phyloP scores from a whole-genome alignment of 2,113 vertebrate genomes.

The Bungarus multicinctus region DNA sequence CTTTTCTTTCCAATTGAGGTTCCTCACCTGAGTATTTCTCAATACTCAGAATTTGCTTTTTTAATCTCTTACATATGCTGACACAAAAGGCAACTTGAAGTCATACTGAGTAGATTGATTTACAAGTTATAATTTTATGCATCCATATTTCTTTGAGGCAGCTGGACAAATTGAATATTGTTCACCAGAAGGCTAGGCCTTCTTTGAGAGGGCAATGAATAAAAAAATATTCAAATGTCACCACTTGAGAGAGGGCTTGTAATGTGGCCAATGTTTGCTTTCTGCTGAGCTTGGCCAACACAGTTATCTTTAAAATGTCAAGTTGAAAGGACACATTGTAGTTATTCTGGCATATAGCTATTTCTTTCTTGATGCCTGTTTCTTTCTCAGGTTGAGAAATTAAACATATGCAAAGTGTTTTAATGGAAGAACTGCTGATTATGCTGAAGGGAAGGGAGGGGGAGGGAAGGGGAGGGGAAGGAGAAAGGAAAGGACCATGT shows the following conservation, averaged over 20 bases:
- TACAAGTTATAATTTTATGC: conserved; percentile 1
- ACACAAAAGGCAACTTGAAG: conserved; percentile 29
- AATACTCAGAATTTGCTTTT: background rate
- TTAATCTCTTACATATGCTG: conserved; percentile 9
- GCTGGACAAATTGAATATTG: conserved; percentile 6
- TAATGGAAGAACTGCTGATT: background rate
- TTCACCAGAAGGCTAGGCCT: background rate
- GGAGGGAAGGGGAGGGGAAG: background rate
- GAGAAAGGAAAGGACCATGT: background rate
- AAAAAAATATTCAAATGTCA: conserved; percentile 11
- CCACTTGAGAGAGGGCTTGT: background rate
- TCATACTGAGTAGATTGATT: background rate
- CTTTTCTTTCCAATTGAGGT: background rate
- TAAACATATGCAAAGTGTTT: background rate
- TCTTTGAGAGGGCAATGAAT: conserved; percentile 24
- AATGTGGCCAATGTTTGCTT: background rate
- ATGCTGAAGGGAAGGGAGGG: background rate
- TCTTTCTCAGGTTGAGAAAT: background rate
- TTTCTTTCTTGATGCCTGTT: background rate
- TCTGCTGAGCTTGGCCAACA: background rate
- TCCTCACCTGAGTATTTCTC: too few species aligned
- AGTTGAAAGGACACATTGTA: background rate
- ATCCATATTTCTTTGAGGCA: conserved; percentile 22
- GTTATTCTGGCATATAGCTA: background rate
- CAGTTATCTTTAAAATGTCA: conserved; percentile 6